A percentile compares a stretch with the other conserved stretches of the same genome.
These are phyloP conservation scores for Pristis pectinata DNA, from an alignment of 2,797 vertebrate species.

Conservation along the genomic window DNA sequence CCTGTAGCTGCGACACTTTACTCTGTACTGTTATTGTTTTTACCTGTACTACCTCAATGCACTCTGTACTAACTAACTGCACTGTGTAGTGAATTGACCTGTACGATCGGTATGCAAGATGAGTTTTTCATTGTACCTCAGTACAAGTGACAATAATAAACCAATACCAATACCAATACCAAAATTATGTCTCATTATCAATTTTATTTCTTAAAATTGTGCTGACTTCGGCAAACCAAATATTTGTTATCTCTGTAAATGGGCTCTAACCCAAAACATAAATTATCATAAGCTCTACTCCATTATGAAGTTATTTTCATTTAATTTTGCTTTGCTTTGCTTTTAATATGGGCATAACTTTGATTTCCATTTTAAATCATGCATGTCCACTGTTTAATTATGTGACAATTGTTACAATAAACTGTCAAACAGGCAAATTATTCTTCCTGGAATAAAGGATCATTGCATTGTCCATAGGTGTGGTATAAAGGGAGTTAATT, in stretches of 20 bases:
- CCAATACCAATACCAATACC: no score
- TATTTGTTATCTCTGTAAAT: neutral
- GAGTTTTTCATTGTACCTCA: no score
- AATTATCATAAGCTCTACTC: neutral
- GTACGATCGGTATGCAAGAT: no score
- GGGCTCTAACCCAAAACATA: neutral
- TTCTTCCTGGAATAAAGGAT: neutral
- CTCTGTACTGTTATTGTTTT: no score
- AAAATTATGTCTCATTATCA: neutral
- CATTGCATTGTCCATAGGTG: neutral
- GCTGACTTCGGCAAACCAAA: neutral
- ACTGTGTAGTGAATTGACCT: no score
- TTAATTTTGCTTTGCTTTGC: neutral
- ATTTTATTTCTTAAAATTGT: neutral
- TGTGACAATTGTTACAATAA: neutral
- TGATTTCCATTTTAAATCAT: neutral
- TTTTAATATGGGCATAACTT: neutral
- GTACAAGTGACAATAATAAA: no score
- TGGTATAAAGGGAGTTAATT: no score
- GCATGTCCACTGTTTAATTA: neutral
- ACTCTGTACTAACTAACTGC: no score
- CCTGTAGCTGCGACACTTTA: no score
- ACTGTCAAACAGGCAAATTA: neutral
- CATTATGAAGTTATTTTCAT: neutral
- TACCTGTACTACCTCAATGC: no score